Percentiles rank a stretch among this genome's conserved stretches.
These are phyloP conservation scores for Octomys mimax DNA, from an alignment of 2,797 vertebrate genomes.

Conservation along the genomic window DNA sequence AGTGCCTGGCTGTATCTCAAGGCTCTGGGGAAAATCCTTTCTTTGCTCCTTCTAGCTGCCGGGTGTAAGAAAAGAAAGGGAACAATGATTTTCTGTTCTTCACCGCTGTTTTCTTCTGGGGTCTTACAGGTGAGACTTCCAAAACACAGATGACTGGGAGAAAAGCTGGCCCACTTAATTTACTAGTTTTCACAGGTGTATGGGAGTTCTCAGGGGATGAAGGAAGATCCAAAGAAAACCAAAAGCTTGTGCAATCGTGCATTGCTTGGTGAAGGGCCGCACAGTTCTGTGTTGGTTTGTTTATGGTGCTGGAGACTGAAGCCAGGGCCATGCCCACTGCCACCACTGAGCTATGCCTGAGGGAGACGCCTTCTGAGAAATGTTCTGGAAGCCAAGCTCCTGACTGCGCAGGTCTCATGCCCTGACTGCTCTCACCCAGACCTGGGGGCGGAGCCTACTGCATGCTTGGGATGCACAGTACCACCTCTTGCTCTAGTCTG, in stretches of 20 bases:
- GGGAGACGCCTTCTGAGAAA: neutral
- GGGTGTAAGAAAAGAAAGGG: neutral
- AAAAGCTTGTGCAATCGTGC: neutral
- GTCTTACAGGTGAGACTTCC: neutral
- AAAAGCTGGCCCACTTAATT: neutral
- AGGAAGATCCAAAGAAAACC: neutral
- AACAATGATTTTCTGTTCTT: neutral
- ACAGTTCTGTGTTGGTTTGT: no score
- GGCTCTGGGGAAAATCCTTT: neutral
- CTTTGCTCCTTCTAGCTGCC: no score
- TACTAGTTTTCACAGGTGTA: neutral
- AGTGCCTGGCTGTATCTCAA: rapidly evolving
- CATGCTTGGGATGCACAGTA: neutral
- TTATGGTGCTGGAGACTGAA: neutral
- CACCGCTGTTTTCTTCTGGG: neutral
- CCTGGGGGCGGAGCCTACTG: neutral
- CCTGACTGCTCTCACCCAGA: neutral
- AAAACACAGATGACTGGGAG: neutral
- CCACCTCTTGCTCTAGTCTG: no score
- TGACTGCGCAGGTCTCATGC: neutral
- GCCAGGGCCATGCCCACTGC: no score
- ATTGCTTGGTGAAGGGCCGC: neutral
- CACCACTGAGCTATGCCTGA: neutral
- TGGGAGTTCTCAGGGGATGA: neutral
- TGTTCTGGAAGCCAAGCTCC: neutral